Percentiles rank a stretch among this genome's conserved stretches.
These are phyloP conservation scores for Lordiphosa fenestrarum DNA, from an alignment of 2,888 invertebrate genomes.

Conservation along the genomic window DNA sequence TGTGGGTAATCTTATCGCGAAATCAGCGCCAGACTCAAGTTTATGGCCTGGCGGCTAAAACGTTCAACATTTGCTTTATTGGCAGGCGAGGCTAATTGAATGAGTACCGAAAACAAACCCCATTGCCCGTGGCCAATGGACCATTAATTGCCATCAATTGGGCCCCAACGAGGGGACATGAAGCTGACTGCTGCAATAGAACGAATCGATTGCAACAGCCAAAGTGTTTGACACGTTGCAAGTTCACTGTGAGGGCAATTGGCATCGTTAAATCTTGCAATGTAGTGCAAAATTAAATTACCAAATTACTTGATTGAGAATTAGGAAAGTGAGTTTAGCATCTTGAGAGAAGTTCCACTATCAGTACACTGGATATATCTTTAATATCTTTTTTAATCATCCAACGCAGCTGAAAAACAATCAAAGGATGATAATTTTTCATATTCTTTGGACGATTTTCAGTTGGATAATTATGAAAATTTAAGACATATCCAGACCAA, in stretches of 20 bases:
- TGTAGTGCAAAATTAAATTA: slow-evolving; percentile 16
- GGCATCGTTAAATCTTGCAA: slow-evolving; percentile 8
- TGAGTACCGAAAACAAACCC: slow-evolving; percentile 32
- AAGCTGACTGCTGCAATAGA: slow-evolving; percentile 59
- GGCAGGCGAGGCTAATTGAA: slow-evolving; percentile 57
- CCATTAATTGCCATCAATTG: slow-evolving; percentile 60
- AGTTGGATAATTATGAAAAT: no score
- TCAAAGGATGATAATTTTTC: no score
- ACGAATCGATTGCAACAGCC: slow-evolving; percentile 63
- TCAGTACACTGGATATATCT: no score
- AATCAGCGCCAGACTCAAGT: slow-evolving; percentile 53
- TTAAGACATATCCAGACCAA: no score
- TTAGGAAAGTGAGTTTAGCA: background rate
- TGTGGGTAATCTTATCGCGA: slow-evolving; percentile 51
- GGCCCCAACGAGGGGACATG: slow-evolving; percentile 13
- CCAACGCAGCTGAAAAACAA: no score
- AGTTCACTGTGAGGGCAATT: slow-evolving; percentile 42
- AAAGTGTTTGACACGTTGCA: slow-evolving; percentile 22
- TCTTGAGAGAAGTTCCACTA: no score
- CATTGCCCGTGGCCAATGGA: slow-evolving; percentile 8
- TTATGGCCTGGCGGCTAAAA: slow-evolving; percentile 38
- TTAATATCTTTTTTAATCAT: no score
- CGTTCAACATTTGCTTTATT: slow-evolving; percentile 61
- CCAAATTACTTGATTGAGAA: slow-evolving; percentile 18
- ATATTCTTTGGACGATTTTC: no score